Evolutionary conservation across 2,888 invertebrate genomes (phyloP), one percentile per base, ranked within the genome.

Genomic region (Ectemnius continuus): DNA sequence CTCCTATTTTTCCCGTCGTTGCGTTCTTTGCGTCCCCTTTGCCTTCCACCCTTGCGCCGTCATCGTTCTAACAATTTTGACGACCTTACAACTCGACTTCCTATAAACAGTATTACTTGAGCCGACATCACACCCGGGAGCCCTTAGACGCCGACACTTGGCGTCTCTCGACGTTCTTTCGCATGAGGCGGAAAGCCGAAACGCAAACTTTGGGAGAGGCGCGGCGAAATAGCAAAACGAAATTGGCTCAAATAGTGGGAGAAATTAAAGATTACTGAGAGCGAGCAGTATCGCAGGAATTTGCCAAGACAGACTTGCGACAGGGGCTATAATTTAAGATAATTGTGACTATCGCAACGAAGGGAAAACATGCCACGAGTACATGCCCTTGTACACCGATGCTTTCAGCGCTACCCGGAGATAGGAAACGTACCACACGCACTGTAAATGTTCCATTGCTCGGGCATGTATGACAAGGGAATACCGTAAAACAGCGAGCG

Each of bases 1-100:
- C 88, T 91, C 91, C n/a, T n/a, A n/a, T n/a, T 16, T 74, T 86
- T 91, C 91, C 89, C 92, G 92, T 83, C 91, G 83, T 78, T 87
- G 46, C 48, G 57, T 26, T 58, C 60, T 61, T 62, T 60, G 28
- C 57, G 18, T 63, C 52, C 61, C 57, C 67, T 16, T 23, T 23
- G 26, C 46, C 16, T 61, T 59, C 20, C 45, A 57, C 63, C 59
- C 45, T 57, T 46, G 57, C 28, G 11, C 4, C 5, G 1, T 1
- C 36, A 1, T 36, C 36, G 36, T 23, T 23, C 23, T 23, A 23
- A 23, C 23, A 23, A 75, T 79, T 81, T 82, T 84, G 81, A 67
- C 76, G 71, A 79, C 76, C 79, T 76, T 70, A 79, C 76, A 70
- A 69, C 68, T 68, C 81, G 48, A 72, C 78, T 75, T 73, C 69